Evolutionary conservation across 2,888 invertebrate species (phyloP).

Genomic region (Dicroscelio sp.): DNA sequence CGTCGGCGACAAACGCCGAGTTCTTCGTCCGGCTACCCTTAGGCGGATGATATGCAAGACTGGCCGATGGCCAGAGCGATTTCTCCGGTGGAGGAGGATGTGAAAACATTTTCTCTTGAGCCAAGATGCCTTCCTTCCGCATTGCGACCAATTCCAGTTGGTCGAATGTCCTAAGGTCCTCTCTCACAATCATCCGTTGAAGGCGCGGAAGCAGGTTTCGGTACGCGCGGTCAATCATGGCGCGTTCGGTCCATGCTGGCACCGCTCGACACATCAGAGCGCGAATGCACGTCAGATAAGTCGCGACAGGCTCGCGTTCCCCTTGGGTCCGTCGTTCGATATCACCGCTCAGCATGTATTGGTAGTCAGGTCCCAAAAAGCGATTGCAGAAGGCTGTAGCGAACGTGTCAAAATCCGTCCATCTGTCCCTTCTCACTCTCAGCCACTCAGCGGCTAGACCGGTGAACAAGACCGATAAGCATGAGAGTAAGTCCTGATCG

Average conservation of each 20-base stretch:
- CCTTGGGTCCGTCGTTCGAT: conserved; percentile 2
- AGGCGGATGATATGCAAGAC: background rate
- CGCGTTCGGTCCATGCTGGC: background rate
- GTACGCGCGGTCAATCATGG: background rate
- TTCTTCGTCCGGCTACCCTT: background rate
- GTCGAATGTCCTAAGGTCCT: background rate
- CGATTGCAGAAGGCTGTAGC: background rate
- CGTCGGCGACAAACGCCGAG: background rate
- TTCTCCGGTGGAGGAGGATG: background rate
- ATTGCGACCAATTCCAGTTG: background rate
- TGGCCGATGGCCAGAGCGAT: background rate
- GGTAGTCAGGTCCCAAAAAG: background rate
- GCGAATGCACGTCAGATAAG: background rate
- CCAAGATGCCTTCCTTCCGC: background rate
- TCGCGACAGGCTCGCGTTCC: background rate
- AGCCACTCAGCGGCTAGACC: conserved; percentile 3
- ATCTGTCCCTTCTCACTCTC: background rate
- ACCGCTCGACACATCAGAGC: background rate
- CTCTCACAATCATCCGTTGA: background rate
- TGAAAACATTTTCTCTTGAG: background rate
- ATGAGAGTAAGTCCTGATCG: background rate
- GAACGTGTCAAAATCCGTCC: background rate
- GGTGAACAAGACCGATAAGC: background rate
- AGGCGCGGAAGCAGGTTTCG: background rate
- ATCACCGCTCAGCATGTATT: background rate